Evolutionary conservation across 2,797 vertebrate genomes (phyloP), one percentile per base, ranked within the genome.

Genomic region (Tokudaia tokunoshimensis): DNA sequence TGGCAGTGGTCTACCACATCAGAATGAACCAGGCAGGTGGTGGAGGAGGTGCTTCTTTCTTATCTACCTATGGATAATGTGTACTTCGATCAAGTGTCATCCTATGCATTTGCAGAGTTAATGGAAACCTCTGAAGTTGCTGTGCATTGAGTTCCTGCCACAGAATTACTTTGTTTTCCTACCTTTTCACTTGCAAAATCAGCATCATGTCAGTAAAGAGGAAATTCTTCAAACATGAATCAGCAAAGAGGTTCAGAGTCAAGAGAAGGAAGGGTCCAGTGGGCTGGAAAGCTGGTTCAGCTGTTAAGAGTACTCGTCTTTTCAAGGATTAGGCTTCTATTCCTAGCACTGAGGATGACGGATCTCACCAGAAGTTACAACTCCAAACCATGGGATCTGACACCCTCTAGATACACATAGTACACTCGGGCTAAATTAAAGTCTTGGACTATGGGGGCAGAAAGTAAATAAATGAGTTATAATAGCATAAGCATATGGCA

Each of bases 201-300:
- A 55, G 4, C 29, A 1, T 10, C 24, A 26, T 31, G 15, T 65
- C 11, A 87, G 37, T 31, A 84, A 75, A 92, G n/a, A n/a, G 44
- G 59, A 81, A 74, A 61, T 12, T 14, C 44, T n/a, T 9, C 0
- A 61, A 81, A 20, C 41, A 20, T 81, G 52, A 80, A 67, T 59
- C 63, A 63, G 37, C 41, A 20, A 74, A 52, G 34, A 61, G 34
- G 41, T 31, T 19, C 19, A 6, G 80, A 63, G 37, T 78, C 61
- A 7, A n/a, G n/a, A 50, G 15, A 41, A 0, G 4, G 1, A 19
- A 70, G 22, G 34, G 22, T 55, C 0, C 63, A 15, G 6, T 7
- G 12, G 44, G 11, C 44, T 85, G 20, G 19, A 50, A 47, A 50
- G 44, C 34, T 67, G 1, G 3, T 34, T 86, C 31, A n/a, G 19